phyloP scores from a whole-genome alignment of 1,140 invertebrate genomes.

The Pogonus chalceus region DNA sequence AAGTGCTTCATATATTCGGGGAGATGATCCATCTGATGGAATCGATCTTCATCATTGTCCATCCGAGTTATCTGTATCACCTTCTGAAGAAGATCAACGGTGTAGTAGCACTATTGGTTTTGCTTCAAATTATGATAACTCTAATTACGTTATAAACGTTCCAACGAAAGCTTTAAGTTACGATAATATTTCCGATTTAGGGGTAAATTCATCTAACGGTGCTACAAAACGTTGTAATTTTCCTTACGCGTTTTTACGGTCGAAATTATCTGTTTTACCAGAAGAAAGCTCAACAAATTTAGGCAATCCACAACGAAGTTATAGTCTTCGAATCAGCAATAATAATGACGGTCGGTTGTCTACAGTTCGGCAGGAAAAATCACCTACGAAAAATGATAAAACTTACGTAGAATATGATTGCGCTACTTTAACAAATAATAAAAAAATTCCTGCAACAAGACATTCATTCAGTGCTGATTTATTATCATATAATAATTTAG shows the following conservation, averaged over 20 bases:
- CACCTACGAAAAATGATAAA: neutral
- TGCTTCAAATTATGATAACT: constrained; percentile 23
- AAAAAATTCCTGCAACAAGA: neutral
- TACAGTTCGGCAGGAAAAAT: neutral
- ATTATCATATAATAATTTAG: constrained; percentile 2
- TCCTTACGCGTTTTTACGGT: constrained; percentile 67
- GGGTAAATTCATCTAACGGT: constrained; percentile 29
- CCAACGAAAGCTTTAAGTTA: constrained; percentile 51
- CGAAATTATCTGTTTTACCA: constrained; percentile 60
- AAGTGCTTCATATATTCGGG: constrained; percentile 58
- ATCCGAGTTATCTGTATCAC: neutral
- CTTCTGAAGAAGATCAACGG: constrained; percentile 20
- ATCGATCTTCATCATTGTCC: constrained; percentile 48
- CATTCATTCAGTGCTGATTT: neutral
- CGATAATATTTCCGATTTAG: constrained; percentile 48
- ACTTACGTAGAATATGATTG: neutral
- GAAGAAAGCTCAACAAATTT: constrained; percentile 54
- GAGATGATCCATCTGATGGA: constrained; percentile 67
- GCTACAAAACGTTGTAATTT: constrained; percentile 52
- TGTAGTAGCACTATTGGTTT: constrained; percentile 27
- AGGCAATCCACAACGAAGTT: constrained; percentile 36
- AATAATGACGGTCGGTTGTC: neutral
- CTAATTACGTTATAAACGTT: constrained; percentile 36
- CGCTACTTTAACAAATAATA: neutral
- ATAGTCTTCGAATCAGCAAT: constrained; percentile 15